phyloP scores from a whole-genome alignment of 2,113 vertebrate species.

The Leptodactylus fuscus region DNA sequence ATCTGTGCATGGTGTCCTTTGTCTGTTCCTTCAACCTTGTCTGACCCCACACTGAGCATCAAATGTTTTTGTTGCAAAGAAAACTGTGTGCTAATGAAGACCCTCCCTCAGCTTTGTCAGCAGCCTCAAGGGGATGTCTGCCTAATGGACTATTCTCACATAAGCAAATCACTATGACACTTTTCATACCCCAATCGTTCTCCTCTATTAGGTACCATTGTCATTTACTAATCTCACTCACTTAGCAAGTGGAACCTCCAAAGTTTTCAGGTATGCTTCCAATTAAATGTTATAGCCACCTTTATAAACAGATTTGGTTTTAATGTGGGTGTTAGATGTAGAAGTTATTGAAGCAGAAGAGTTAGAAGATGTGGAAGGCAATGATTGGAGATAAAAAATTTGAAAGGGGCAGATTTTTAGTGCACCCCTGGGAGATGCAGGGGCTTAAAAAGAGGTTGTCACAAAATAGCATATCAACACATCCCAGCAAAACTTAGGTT shows the following conservation, averaged over 20 bases:
- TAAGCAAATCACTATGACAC: no score
- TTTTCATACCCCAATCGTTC: not conserved
- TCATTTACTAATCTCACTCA: not conserved
- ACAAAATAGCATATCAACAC: no score
- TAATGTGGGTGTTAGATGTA: not conserved
- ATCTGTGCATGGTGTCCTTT: not conserved
- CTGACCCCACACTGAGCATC: not conserved
- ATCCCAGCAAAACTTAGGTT: no score
- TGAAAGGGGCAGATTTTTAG: no score
- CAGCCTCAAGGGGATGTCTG: not conserved
- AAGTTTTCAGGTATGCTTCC: not conserved
- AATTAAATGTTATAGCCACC: not conserved
- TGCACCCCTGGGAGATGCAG: no score
- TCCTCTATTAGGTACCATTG: not conserved
- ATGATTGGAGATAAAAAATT: no score
- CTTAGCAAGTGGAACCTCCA: not conserved
- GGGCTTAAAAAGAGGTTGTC: no score
- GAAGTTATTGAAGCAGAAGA: no score
- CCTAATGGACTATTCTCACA: no score
- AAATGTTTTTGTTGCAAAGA: not conserved
- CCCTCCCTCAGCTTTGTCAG: not conserved
- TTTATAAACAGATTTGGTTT: not conserved
- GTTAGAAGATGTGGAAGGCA: no score
- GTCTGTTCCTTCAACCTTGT: not conserved
- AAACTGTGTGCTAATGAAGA: not conserved